Evolutionary conservation across 2,888 invertebrate species (phyloP).

Genomic region (Panzeria rudis): DNA sequence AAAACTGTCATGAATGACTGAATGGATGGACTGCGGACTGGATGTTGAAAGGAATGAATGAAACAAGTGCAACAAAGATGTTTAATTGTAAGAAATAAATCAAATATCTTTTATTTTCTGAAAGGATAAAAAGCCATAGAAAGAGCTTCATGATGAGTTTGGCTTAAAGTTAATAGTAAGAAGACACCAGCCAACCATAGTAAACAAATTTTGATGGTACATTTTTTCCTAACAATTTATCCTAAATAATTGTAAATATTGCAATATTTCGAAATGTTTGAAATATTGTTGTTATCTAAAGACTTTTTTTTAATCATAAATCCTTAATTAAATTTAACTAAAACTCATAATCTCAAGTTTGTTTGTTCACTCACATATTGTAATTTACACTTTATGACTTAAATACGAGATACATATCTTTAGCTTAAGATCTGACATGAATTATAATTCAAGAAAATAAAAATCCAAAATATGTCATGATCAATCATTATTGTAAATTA

Average conservation of each 20-base stretch:
- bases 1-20: slow-evolving; percentile 36
- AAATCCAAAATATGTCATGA: slow-evolving; percentile 56
- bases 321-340: not conserved
- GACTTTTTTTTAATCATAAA: not conserved
- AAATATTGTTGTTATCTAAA: not conserved
- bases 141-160: not conserved
- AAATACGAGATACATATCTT: not conserved
- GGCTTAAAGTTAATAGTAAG: not conserved
- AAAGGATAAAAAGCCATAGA: not conserved
- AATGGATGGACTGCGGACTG: not conserved
- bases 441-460: slow-evolving; percentile 9
- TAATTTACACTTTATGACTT: slow-evolving; percentile 50
- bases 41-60: slow-evolving; percentile 25
- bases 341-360: not conserved
- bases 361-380: slow-evolving; percentile 1
- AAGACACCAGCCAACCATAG: not conserved
- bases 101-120: too few relatives aligned
- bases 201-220: too few relatives aligned
- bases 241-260: too few relatives aligned
- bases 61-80: slow-evolving; percentile 41
- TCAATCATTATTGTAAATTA: slow-evolving; percentile 68
- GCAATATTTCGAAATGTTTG: too few relatives aligned
- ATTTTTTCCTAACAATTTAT: too few relatives aligned
- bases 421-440: slow-evolving; percentile 31
- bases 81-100: slow-evolving; percentile 29